A percentile compares a stretch with the other conserved stretches of the same genome.
Conservation (phyloP, 92 coral and sea anemone species). For the Paramuricea clavata region DNA sequence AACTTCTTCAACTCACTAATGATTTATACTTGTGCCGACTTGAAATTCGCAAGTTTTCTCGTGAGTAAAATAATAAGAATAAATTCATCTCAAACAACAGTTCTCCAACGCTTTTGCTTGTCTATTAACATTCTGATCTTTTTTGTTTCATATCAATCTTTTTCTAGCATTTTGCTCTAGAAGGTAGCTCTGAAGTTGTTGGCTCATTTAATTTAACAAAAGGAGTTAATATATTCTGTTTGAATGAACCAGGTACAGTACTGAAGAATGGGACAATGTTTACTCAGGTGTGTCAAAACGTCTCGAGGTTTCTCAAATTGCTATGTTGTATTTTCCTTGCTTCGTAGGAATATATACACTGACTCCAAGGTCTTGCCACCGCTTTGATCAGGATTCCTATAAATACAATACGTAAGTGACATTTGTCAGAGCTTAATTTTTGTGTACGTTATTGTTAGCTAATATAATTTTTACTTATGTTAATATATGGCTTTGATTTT, state of each 20-base stretch:
- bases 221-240: conserved; percentile 91
- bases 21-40: no score
- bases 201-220: conserved; percentile 91
- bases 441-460: background rate
- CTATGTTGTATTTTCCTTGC: background rate
- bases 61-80: no score
- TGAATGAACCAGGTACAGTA: conserved; percentile 89
- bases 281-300: no score
- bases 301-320: background rate
- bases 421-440: background rate
- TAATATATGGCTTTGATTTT: no score
- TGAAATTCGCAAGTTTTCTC: no score
- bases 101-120: no score
- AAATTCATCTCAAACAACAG: no score
- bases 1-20: no score
- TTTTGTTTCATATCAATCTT: background rate
- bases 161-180: conserved; percentile 86
- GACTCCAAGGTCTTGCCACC: conserved; percentile 95
- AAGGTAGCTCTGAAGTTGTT: conserved; percentile 85
- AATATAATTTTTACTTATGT: no score
- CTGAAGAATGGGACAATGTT: background rate
- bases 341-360: conserved; percentile 84
- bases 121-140: background rate
- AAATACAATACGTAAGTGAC: conserved; percentile 89
- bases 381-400: conserved; percentile 95